Evolutionary conservation across 2,797 vertebrate genomes (phyloP), one percentile per base, ranked within the genome.

Genomic region (Hippoglossus hippoglossus): DNA sequence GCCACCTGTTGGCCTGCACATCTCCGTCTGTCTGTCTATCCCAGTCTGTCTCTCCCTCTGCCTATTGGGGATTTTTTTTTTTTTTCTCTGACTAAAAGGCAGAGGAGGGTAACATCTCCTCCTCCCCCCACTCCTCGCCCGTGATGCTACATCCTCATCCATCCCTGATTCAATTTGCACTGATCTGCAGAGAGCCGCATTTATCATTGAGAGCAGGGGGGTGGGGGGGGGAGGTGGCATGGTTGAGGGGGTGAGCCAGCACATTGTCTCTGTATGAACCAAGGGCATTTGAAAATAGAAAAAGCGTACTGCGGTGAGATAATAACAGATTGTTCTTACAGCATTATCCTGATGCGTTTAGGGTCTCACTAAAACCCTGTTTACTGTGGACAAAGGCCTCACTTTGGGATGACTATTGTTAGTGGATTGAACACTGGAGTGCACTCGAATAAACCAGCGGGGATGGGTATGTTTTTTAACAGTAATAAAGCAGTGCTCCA

Each of bases 401-500:
- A 70, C 81, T 83, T 76, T 67, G 71, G 67, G 65, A 62, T 34
- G 67, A 72, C 69, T 86, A 78, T 79, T 73, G 74, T 79, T 64
- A 10, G 66, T 56, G 79, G 72, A 79, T 63, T 52, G 77, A 57
- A 67, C 77, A 54, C 69, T 63, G 68, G 87, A 84, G 72, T 77
- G 69, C 66, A 28, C 82, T 78, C 50, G 81, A 91, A 83, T 58
- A 39, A 73, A 78, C 75, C 70, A 69, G 83, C 60, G 66, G 75
- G 71, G 76, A 65, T 62, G 76, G 77, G 74, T 12, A 51, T 67
- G 74, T 76, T 75, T 71, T 72, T 74, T 77, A 67, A 52, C 78
- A 63, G 80, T 79, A 84, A 92, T 92, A 90, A 92, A 93, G 86
- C 92, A 91, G 92, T n/a, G 90, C 92, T 93, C 91, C 90, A 91